phyloP scores from a whole-genome alignment of 2,888 invertebrate species.

The Andricus curvator region DNA sequence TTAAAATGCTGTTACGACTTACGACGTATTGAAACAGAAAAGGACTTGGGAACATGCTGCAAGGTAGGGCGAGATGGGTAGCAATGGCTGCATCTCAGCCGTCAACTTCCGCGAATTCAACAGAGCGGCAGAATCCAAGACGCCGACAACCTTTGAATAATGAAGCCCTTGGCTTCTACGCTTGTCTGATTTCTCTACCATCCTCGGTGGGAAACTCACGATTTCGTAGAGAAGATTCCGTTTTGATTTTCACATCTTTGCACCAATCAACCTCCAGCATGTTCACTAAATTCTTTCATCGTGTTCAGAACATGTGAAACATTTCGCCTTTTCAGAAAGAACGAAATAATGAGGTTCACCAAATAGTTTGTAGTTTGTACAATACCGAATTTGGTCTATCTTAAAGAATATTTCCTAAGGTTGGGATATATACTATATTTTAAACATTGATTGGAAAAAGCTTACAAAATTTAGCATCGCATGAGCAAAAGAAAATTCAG shows the following conservation, averaged over 20 bases:
- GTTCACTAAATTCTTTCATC: constrained; percentile 19
- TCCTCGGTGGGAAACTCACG: constrained; percentile 34
- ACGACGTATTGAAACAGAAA: constrained; percentile 29
- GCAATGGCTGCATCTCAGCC: constrained; percentile 69
- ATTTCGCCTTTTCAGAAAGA: background rate
- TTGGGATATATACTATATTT: too few relatives aligned
- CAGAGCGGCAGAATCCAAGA: constrained; percentile 72
- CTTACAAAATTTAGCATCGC: too few relatives aligned
- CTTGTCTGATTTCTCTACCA: constrained; percentile 64
- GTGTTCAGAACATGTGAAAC: background rate
- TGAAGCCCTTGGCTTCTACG: constrained; percentile 71
- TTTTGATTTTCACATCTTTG: constrained; percentile 34
- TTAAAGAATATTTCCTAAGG: too few relatives aligned
- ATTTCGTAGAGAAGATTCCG: constrained; percentile 28
- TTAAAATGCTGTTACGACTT: constrained; percentile 41
- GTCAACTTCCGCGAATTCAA: constrained; percentile 72
- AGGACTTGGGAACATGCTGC: constrained; percentile 28
- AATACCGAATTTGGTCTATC: background rate
- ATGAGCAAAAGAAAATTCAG: too few relatives aligned
- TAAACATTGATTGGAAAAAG: too few relatives aligned
- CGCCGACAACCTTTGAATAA: constrained; percentile 76
- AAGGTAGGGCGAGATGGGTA: constrained; percentile 47
- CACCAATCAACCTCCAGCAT: constrained; percentile 29
- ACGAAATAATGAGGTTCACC: background rate
- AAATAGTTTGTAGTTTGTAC: too few relatives aligned